Conservation (phyloP, 2,888 invertebrate species). For the Agrilus biguttatus region DNA sequence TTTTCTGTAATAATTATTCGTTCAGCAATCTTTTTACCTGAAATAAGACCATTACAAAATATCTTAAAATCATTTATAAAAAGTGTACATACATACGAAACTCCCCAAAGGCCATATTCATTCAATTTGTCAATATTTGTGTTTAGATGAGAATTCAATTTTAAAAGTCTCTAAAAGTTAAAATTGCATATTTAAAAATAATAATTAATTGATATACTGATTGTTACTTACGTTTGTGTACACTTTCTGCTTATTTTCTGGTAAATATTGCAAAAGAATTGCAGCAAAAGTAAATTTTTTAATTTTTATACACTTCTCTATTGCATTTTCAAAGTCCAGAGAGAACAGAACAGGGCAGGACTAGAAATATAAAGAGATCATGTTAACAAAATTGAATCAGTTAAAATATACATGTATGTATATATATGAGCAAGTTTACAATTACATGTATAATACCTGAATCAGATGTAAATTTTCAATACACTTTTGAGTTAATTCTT, state of each 20-base stretch:
- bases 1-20: no score
- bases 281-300: conserved; percentile 16
- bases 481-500: conserved; percentile 10
- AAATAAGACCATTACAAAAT: no score
- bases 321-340: conserved; percentile 17
- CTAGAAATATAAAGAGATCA: conserved; percentile 12
- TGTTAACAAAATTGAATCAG: neutral
- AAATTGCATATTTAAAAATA: neutral
- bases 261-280: conserved; percentile 18
- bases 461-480: conserved; percentile 17
- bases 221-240: conserved; percentile 9
- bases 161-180: conserved; percentile 1
- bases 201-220: neutral
- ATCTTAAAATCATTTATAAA: conserved; percentile 1
- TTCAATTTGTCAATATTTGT: conserved; percentile 2
- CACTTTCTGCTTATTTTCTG: conserved; percentile 9
- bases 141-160: neutral
- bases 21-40: no score
- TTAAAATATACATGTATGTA: no score
- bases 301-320: conserved; percentile 15
- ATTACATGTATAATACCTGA: conserved; percentile 13
- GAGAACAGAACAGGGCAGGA: conserved; percentile 21
- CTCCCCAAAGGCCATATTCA: conserved; percentile 5
- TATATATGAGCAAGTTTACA: no score
- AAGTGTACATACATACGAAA: conserved; percentile 4